Base-by-base conservation (phyloP, 1,140 invertebrate genomes). In the Aleiodes sp. region DNA sequence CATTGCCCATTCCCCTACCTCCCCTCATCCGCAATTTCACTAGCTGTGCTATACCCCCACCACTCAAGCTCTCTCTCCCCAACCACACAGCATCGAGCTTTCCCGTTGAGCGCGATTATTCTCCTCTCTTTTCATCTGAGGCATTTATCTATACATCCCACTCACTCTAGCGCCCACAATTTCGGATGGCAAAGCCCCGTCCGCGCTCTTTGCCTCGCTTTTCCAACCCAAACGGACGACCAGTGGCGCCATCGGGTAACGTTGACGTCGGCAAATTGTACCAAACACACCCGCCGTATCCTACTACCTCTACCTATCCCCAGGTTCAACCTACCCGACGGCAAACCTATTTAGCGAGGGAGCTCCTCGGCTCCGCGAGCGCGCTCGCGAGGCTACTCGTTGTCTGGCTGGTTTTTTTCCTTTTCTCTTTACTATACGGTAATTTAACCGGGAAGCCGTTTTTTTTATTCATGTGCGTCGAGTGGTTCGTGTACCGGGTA, bases 71-170 rank as follows among this genome's bases (percentile, higher is more conserved):
- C 69, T 59, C 57, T 65, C 66, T 12, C 24, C 8, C 60, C 12
- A 3, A 31, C 46, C 16, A 39, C 63, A 46, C 33, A 41, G 72
- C 71, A 72, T 62, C 70, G 73, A 71, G 76, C 74, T 77, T 78
- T 78, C 71, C 76, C 69, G 71, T 73, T 75, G 70, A 70, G 68
- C 75, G 46, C 60, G n/a, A n/a, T n/a, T 72, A 61, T 69, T 59
- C 43, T 73, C 65, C 72, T 43, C 69, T 52, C 73, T 73, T 52
- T 77, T 65, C 67, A 66, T 74, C 56, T 21, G 65, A 67, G 24
- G 46, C 71, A 65, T 57, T 71, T 70, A 52, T 62, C n/a, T 37
- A 2, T 14, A 31, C 31, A 28, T 41, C 71, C 26, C 28, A 46
- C 46, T 66, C 41, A 41, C 56, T 35, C 39, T n/a, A 12, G 29